A percentile compares a stretch with the other conserved stretches of the same genome.
Conservation (phyloP, 2,113 vertebrate genomes). For the Garra rufa region DNA sequence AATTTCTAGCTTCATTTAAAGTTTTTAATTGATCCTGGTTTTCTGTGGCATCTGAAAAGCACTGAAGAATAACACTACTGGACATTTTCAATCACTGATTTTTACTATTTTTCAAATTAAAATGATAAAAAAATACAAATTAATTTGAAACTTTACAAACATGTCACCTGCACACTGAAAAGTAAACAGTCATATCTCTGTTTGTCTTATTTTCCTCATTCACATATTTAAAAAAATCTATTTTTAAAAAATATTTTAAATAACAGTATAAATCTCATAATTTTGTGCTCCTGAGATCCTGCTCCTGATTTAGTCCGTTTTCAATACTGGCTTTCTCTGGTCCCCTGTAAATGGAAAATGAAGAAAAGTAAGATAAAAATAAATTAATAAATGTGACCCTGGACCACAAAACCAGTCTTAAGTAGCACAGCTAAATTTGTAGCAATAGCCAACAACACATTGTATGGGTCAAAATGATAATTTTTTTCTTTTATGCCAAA, state of each 20-base stretch:
- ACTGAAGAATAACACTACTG: background rate
- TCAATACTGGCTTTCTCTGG: conserved; percentile 24
- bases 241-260: background rate
- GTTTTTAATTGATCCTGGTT: background rate
- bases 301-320: conserved; percentile 21
- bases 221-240: background rate
- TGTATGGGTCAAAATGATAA: too few species aligned
- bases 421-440: too few species aligned
- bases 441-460: too few species aligned
- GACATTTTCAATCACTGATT: background rate
- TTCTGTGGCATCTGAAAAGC: background rate
- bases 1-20: background rate
- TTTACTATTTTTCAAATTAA: background rate
- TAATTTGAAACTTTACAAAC: conserved; percentile 7
- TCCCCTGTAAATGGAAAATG: conserved; percentile 45
- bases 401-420: too few species aligned
- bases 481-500: too few species aligned
- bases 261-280: conserved; percentile 41
- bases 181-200: background rate
- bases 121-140: conserved; percentile 17
- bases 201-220: background rate
- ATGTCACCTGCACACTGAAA: background rate
- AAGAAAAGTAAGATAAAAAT: too few species aligned
- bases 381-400: too few species aligned
- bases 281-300: conserved; percentile 35